Conservation (phyloP, 2,888 invertebrate genomes). For the Apodemia mormo region DNA sequence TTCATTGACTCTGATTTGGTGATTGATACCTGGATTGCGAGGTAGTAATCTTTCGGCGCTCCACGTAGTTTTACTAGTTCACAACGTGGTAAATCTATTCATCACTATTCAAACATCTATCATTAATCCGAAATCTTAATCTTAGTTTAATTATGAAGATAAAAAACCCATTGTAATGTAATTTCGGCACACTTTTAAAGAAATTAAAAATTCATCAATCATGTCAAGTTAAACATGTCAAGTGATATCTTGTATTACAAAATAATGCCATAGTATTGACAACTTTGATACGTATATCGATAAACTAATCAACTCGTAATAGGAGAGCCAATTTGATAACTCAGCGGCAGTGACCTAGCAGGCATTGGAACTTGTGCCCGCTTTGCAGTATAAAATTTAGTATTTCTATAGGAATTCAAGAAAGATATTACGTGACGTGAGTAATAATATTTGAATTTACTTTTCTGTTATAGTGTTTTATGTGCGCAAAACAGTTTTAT, state of each 20-base stretch:
- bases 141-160: not conserved
- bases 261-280: constrained; percentile 52
- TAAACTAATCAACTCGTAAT: constrained; percentile 65
- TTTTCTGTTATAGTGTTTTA: not conserved
- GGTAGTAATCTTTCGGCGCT: no score
- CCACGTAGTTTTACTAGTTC: not conserved
- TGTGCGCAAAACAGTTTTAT: not conserved
- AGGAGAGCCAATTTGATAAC: constrained; percentile 53
- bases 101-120: not conserved
- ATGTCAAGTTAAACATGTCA: constrained; percentile 45
- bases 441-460: constrained; percentile 16
- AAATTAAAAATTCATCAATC: constrained; percentile 48
- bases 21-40: no score
- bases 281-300: constrained; percentile 64
- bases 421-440: not conserved
- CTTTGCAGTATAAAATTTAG: constrained; percentile 27
- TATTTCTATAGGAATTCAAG: constrained; percentile 24
- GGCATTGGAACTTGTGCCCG: constrained; percentile 44
- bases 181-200: constrained; percentile 21
- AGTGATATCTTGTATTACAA: constrained; percentile 50
- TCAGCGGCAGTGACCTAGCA: constrained; percentile 55
- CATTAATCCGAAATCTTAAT: not conserved
- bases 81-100: not conserved
- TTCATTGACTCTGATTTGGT: no score
- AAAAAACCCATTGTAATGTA: constrained; percentile 15